Evolutionary conservation across 2,888 invertebrate genomes (phyloP), one percentile per base, ranked within the genome.

Genomic region (Hanleya hanleyi): DNA sequence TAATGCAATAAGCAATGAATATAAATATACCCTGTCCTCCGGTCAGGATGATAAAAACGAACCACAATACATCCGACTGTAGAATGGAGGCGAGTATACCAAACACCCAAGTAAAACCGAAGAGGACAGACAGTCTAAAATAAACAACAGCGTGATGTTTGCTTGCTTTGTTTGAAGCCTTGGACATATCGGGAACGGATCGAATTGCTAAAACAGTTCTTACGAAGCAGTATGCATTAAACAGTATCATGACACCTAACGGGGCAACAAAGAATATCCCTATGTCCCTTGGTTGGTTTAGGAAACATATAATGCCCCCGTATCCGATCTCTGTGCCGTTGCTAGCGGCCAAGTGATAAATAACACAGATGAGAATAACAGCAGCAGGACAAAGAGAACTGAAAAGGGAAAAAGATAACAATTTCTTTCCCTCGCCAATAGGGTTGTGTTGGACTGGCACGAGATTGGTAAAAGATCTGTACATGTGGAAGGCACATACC

Each of bases 401-500:
- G n/a, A n/a, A n/a, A n/a, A n/a, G n/a, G n/a, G n/a, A n/a, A n/a
- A n/a, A n/a, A n/a, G n/a, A n/a, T n/a, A n/a, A n/a, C n/a, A n/a
- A n/a, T n/a, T n/a, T n/a, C n/a, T n/a, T n/a, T n/a, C n/a, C n/a
- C n/a, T n/a, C n/a, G n/a, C n/a, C n/a, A n/a, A n/a, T n/a, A n/a
- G n/a, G n/a, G n/a, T n/a, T n/a, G n/a, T n/a, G n/a, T n/a, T n/a
- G n/a, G n/a, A n/a, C n/a, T n/a, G n/a, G n/a, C n/a, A n/a, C n/a
- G n/a, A n/a, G n/a, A n/a, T n/a, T n/a, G 2, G 74, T 73, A 50
- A 81, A 81, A 5, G 78, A 76, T 2, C 77, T 70, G 70, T 69
- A 76, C 81, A 83, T 81, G 62, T 81, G 81, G 47, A 74, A 77
- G 49, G 78, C 77, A 64, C 80, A 81, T n/a, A 78, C 67, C 35